phyloP scores from a whole-genome alignment of 2,797 vertebrate species.

The Cyclura pinguis region DNA sequence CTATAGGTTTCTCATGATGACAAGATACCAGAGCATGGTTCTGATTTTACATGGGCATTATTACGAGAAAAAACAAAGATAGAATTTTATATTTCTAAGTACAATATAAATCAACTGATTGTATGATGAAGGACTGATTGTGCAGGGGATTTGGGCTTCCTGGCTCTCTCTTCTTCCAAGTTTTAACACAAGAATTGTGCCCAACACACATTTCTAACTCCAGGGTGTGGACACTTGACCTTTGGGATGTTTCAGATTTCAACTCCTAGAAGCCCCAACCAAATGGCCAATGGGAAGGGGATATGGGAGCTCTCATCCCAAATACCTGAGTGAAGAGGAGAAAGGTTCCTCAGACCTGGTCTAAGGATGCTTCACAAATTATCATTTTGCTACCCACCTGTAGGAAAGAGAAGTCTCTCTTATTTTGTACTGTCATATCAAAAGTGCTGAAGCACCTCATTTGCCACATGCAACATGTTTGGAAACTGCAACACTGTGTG shows the following conservation, averaged over 20 bases:
- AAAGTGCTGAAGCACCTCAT: neutral
- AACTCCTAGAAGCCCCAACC: neutral
- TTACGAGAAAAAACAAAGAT: neutral
- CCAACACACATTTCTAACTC: neutral
- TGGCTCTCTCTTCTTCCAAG: neutral
- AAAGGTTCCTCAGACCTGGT: too few relatives aligned
- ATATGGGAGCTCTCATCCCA: neutral
- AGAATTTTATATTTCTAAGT: neutral
- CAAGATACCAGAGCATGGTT: neutral
- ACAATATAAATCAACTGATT: neutral
- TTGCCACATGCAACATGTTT: neutral
- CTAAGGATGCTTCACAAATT: neutral
- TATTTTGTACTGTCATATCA: neutral
- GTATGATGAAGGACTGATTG: neutral
- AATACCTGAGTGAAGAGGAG: too few relatives aligned
- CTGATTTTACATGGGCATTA: neutral
- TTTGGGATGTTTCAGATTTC: neutral
- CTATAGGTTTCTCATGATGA: neutral
- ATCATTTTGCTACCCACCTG: neutral
- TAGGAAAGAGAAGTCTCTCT: neutral
- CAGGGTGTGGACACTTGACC: too few relatives aligned
- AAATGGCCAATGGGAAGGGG: neutral
- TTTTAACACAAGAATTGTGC: neutral
- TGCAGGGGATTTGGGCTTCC: neutral
- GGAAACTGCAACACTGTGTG: neutral